A percentile compares a stretch with the other conserved stretches of the same genome.
phyloP scores from a whole-genome alignment of 2,888 invertebrate species.

The Eristalinus aeneus region DNA sequence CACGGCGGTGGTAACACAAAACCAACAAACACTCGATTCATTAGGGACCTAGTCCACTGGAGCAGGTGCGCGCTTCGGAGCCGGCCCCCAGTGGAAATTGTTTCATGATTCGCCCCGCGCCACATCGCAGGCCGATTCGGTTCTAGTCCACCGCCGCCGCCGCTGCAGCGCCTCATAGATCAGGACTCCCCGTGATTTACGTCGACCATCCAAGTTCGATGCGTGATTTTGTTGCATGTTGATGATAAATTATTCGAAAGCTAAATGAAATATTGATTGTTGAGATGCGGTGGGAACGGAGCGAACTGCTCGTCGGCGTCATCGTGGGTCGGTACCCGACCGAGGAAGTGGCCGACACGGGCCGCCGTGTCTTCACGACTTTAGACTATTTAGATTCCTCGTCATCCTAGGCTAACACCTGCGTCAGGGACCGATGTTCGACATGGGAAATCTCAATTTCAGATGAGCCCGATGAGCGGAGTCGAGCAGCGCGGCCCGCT shows the following conservation, averaged over 20 bases:
- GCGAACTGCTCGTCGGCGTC: slow-evolving; percentile 10
- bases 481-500: not conserved
- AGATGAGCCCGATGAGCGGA: slow-evolving; percentile 41
- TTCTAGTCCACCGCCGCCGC: not conserved
- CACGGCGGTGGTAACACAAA: slow-evolving; percentile 66
- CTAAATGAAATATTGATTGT: slow-evolving; percentile 68
- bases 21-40: slow-evolving; percentile 63
- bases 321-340: not conserved
- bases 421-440: slow-evolving; percentile 29
- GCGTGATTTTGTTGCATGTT: slow-evolving; percentile 70
- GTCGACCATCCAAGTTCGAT: slow-evolving; percentile 60
- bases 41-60: slow-evolving; percentile 42
- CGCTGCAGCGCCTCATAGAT: no score
- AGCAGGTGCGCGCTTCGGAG: slow-evolving; percentile 41
- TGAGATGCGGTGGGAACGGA: slow-evolving; percentile 60
- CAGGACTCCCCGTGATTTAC: slow-evolving; percentile 54
- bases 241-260: slow-evolving; percentile 68
- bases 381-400: slow-evolving; percentile 61
- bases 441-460: slow-evolving; percentile 59
- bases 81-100: slow-evolving; percentile 27
- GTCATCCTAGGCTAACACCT: slow-evolving; percentile 63
- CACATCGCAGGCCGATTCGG: not conserved
- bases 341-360: slow-evolving; percentile 52
- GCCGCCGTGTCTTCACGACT: slow-evolving; percentile 58
- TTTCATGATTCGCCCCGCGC: not conserved